Evolutionary conservation across 2,797 vertebrate species (phyloP).

Genomic region (Kryptopterus vitreolus): DNA sequence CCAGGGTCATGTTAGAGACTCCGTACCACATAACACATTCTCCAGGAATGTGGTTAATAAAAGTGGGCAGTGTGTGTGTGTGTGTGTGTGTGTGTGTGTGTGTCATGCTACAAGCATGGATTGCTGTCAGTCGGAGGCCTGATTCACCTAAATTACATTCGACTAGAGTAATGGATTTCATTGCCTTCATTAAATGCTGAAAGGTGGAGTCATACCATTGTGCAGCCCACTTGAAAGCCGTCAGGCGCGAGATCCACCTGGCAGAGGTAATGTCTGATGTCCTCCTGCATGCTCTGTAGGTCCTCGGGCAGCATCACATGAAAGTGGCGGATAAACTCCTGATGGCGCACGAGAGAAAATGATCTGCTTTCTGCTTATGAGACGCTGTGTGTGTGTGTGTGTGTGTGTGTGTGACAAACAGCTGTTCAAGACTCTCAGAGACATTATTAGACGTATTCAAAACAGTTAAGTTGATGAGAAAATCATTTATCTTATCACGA

Average conservation of each 20-base stretch:
- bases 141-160: conserved; percentile 3
- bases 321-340: conserved; percentile 95
- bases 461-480: conserved; percentile 63
- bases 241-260: conserved; percentile 80
- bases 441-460: conserved; percentile 55
- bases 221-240: conserved; percentile 93
- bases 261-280: conserved; percentile 83
- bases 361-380: neutral
- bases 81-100: too few relatives aligned
- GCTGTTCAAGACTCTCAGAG: conserved; percentile 44
- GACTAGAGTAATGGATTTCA: neutral
- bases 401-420: neutral
- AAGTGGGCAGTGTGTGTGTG: conserved; percentile 8
- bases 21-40: neutral
- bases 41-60: conserved; percentile 28
- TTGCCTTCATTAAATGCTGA: neutral
- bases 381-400: neutral
- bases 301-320: conserved; percentile 84
- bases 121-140: neutral
- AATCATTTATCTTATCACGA: conserved; percentile 55
- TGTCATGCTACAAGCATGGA: neutral
- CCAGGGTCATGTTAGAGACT: neutral
- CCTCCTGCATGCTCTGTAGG: conserved; percentile 75
- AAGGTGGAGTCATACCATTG: conserved; percentile 78
- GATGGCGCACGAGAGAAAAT: conserved; percentile 40